Evolutionary conservation across 1,140 invertebrate genomes (phyloP), one percentile per base, ranked within the genome.

Genomic region (Pseudomyrmex gracilis): DNA sequence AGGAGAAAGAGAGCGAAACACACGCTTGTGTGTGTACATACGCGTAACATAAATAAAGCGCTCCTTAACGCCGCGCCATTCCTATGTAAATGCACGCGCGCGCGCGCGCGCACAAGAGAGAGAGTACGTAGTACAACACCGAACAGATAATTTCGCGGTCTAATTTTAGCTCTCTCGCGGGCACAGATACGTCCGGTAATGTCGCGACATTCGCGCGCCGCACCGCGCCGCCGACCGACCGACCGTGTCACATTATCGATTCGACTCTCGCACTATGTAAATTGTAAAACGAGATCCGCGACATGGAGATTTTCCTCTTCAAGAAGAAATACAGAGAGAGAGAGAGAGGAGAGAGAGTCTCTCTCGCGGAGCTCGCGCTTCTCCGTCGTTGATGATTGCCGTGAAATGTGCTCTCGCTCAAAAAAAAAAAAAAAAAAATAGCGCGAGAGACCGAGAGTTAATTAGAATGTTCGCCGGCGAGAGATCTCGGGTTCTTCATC

Each of bases 221-320:
- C 57, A 45, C 73, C 5, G 24, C 10, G 20, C 64, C n/a, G n/a
- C n/a, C n/a, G n/a, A n/a, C n/a, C 43, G 76, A 7, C 43, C 66
- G 76, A 60, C 24, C 76, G 64, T 78, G 76, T 78, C 76, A 58
- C 66, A 71, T 80, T 80, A 80, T 80, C 76, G 66, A 80, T 80
- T 80, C 76, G 43, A 80, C 66, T 80, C 76, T 22, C 53, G 76
- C 43, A 45, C 22, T 71, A 58, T 80, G 76, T 60, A 80, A 80
- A 80, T 80, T 80, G 76, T 70, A 78, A 34, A 70, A 78, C 76
- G 76, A 80, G 76, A 80, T 71, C 22, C 15, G 76, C 53, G 76
- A 70, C 63, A 70, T 80, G 47, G 76, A 58, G 76, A 58, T 80
- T 70, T 70, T 58, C 45, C 15, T 70, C 66, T 12, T 22, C 76